Base-by-base conservation (phyloP, 2,797 vertebrate species). In the Betta splendens region DNA sequence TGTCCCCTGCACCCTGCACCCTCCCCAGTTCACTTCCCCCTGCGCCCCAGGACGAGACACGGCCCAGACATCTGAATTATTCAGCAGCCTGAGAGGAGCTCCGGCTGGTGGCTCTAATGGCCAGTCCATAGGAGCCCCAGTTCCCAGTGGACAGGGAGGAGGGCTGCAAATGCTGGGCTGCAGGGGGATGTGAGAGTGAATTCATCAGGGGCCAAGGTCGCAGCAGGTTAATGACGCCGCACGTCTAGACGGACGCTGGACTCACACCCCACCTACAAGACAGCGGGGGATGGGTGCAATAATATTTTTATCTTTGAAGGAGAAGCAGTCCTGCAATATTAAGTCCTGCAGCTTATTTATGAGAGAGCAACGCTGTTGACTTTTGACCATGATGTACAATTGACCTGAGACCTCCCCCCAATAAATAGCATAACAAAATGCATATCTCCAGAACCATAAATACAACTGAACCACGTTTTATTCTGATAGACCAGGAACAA, bases 31-130 rank as follows among this genome's bases (percentile, higher is more conserved):
- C 80, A 68, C 76, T 58, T 71, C 84, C 76, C 80, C 72, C 76
- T 28, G 71, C 53, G 65, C 85, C 94, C 94, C 38, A 69, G 82
- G 90, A 89, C 91, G 87, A 94, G 87, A 90, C 92, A 53, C 50
- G 79, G 88, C 89, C 80, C 81, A 93, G 92, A 93, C 90, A 65
- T 79, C 84, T 97, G 95, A 97, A 99, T 99, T 95, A 98, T 96
- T 98, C 94, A 95, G 91, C 59, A 94, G 94, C 85, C 94, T 93
- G 85, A 85, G 81, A 93, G 88, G 83, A 67, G 90, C 92, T 89
- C 84, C 52, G 80, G 80, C 57, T 73, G 83, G 88, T 91, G 88
- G 89, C 92, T 92, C 88, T 94, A 89, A 92, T 93, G 93, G 93
- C 91, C 91, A 68, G 92, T 91, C 91, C 89, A 81, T 64, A 81